phyloP scores from a whole-genome alignment of 2,113 vertebrate species.

The Rhea pennata region DNA sequence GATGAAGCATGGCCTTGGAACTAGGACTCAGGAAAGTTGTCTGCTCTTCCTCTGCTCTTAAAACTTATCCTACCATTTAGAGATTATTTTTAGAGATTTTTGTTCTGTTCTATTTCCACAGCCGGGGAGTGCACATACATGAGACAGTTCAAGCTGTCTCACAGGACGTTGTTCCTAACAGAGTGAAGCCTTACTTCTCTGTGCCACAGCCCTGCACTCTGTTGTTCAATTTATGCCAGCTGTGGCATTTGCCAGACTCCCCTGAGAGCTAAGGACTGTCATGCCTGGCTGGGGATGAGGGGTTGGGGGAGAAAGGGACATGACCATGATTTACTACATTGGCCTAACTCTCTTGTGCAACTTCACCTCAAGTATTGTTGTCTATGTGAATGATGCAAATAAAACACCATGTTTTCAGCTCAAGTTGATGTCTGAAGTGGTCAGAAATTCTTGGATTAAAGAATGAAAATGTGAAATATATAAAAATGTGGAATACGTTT shows the following conservation, averaged over 20 bases:
- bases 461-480: neutral
- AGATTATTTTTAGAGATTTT: neutral
- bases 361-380: neutral
- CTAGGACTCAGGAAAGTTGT: fast-evolving
- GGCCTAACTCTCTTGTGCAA: neutral
- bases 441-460: neutral
- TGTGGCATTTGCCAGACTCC: neutral
- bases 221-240: neutral
- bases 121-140: neutral
- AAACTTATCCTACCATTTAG: neutral
- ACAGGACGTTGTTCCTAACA: neutral
- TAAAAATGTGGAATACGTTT: neutral
- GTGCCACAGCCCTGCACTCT: neutral
- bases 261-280: neutral
- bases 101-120: neutral
- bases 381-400: neutral
- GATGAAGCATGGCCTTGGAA: neutral
- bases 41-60: neutral
- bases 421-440: neutral
- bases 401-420: neutral
- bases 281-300: neutral
- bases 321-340: neutral
- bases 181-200: neutral
- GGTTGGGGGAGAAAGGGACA: neutral
- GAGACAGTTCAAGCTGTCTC: neutral